Base-by-base conservation (phyloP, 1,140 invertebrate species). In the Eubasilissa regina region DNA sequence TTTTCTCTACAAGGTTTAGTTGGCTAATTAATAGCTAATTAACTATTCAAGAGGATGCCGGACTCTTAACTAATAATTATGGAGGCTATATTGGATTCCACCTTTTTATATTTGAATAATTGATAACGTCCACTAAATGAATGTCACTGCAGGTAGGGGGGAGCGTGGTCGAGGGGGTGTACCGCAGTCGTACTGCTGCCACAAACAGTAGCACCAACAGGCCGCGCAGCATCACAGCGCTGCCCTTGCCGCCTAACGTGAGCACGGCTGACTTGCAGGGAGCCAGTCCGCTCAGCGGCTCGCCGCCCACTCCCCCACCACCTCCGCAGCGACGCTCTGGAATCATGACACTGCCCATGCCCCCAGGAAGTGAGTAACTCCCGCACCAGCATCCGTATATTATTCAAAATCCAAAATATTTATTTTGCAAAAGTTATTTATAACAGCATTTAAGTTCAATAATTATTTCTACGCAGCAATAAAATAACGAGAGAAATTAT, bases 311-410 rank as follows among this genome's bases (percentile, higher is more conserved):
- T 7, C 87, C 90, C 3, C 87, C 89, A 78, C 89, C 89, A 0
- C 86, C 87, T 51, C 76, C 47, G 6, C 21, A 15, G 6, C 10
- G 87, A 86, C 76, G 25, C 7, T 47, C 73, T 76, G 91, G 94
- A 75, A 94, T 97, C 81, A 95, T 95, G 86, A 96, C 96, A 87
- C 87, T 97, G 78, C 96, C 96, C 4, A 95, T 97, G 94, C 96
- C 96, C 68, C 95, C 96, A 83, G 94, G 94, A 94, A 58, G 17
- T 35, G 6, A 35, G 25, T 35, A 35, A 35, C 25, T 6, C 6
- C 25, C 6, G 25, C 25, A 6, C 25, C 25, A 6, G 6, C 25
- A 35, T 35, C 6, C 25, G 1, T 35, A 6, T 35, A 35, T 35
- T 35, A 35, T 6, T 35, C 25, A 35, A 35, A 35, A 35, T 35